Evolutionary conservation across 92 coral and sea anemone species (phyloP), one percentile per base, ranked within the genome.

Genomic region (Virgularia gustaviana): DNA sequence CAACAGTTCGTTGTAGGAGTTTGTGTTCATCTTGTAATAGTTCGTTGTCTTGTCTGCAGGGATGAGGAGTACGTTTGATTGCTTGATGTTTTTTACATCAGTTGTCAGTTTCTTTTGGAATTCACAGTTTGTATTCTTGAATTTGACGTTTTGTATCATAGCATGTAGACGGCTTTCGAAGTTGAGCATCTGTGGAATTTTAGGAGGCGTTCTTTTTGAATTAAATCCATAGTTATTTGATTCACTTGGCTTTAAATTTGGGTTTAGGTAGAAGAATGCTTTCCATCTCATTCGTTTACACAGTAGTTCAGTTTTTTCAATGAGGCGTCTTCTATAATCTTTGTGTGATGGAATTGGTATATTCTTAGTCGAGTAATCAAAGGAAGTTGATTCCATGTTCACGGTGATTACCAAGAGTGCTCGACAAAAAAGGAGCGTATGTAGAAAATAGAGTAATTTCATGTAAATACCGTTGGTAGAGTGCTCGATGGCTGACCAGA

Each of bases 231-330:
- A 57, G 1, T 33, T 57, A 13, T 57, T 37, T n/a, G n/a, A n/a
- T 57, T 25, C 31, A 0, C 0, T 1, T 19, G 34, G n/a, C 29
- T 19, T 1, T 57, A 0, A 13, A 6, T 0, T 10, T 27, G 83
- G 83, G 42, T 78, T 70, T 32, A 78, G 78, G 70, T 2, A 78
- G 53, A 71, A 70, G 57, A 19, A 31, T 4, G 79, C 78, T 43
- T 53, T 78, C 79, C 83, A 78, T 52, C 83, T 33, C 83, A 71
- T 78, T 12, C 70, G 77, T 56, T 41, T 36, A 36, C 9, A 36
- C 54, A 78, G 57, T 18, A 52, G 78, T 39, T 78, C 70, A 31
- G 78, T 78, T 33, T 78, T 70, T 25, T 71, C 83, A 45, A 78
- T 78, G 24, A 78, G 70, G 8, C 32, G 52, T 18, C 58, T 60